A percentile compares a stretch with the other conserved stretches of the same genome.
phyloP scores from a whole-genome alignment of 2,113 vertebrate species.

The Oncorhynchus masou region DNA sequence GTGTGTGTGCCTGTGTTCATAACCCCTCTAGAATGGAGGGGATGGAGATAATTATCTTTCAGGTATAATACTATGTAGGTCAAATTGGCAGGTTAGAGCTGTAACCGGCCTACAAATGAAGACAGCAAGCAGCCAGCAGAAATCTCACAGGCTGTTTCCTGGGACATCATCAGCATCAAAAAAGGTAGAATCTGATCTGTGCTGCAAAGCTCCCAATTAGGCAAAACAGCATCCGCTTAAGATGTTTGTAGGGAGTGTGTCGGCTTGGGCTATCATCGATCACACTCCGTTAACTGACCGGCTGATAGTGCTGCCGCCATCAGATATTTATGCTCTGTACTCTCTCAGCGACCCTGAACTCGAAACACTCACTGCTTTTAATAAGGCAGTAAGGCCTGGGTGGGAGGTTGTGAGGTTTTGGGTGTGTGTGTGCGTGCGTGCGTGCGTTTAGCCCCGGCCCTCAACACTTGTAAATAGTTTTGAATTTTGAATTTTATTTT shows the following conservation, averaged over 20 bases:
- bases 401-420: constrained; percentile 17
- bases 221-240: constrained; percentile 75
- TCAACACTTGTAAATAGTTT: no score
- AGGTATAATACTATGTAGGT: constrained; percentile 68
- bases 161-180: constrained; percentile 71
- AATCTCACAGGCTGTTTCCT: constrained; percentile 56
- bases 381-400: constrained; percentile 49
- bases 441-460: constrained; percentile 7
- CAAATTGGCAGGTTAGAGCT: constrained; percentile 67
- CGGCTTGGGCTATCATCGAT: constrained; percentile 72
- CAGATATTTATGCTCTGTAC: constrained; percentile 75
- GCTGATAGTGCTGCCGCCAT: constrained; percentile 62
- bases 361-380: constrained; percentile 59
- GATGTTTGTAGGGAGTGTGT: constrained; percentile 74
- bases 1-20: constrained; percentile 27
- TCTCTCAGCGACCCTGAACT: constrained; percentile 68
- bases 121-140: constrained; percentile 43
- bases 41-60: constrained; percentile 48
- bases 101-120: constrained; percentile 69
- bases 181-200: constrained; percentile 57
- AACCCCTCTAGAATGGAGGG: constrained; percentile 33
- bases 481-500: no score
- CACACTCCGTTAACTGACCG: constrained; percentile 69
- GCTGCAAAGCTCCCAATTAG: constrained; percentile 83
- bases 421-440: not conserved